Conservation (phyloP, 2,113 vertebrate genomes). For the Periophthalmodon schlosseri region DNA sequence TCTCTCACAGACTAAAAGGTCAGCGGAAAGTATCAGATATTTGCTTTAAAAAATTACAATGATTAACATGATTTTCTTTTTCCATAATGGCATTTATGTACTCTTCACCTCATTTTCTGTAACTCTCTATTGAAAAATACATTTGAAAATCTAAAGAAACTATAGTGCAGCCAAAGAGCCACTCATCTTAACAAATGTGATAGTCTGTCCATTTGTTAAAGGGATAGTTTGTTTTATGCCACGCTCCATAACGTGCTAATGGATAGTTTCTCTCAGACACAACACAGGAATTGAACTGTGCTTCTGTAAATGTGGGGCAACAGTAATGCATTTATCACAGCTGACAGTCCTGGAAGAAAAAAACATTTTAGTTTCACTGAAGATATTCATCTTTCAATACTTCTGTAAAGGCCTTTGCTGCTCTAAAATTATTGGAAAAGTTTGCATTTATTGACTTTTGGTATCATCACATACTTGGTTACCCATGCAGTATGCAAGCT, state of each 20-base stretch:
- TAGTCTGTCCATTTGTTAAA: conserved; percentile 9
- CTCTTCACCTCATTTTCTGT: not conserved
- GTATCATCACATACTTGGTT: not conserved
- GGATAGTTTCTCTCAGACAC: conserved; percentile 7
- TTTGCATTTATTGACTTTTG: not conserved
- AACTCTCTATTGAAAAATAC: not conserved
- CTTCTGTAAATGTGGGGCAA: conserved; percentile 7
- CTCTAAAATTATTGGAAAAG: not conserved
- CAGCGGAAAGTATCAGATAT: too few species aligned
- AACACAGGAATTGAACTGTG: conserved; percentile 7
- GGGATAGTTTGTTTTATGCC: conserved; percentile 6
- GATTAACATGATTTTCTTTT: too few species aligned
- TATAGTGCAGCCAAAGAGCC: not conserved
- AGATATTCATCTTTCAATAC: conserved; percentile 8
- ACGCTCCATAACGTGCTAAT: conserved; percentile 7
- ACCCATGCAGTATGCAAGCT: not conserved
- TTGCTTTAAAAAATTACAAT: too few species aligned
- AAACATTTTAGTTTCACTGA: conserved; percentile 6
- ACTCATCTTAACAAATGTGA: conserved; percentile 3
- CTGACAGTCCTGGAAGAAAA: not conserved
- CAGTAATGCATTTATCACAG: conserved; percentile 4
- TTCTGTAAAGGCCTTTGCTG: not conserved
- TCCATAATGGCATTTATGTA: not conserved
- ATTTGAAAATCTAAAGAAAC: not conserved
- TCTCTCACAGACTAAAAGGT: too few species aligned